phyloP scores from a whole-genome alignment of 2,113 vertebrate species.

The Onychorhynchus coronatus region DNA sequence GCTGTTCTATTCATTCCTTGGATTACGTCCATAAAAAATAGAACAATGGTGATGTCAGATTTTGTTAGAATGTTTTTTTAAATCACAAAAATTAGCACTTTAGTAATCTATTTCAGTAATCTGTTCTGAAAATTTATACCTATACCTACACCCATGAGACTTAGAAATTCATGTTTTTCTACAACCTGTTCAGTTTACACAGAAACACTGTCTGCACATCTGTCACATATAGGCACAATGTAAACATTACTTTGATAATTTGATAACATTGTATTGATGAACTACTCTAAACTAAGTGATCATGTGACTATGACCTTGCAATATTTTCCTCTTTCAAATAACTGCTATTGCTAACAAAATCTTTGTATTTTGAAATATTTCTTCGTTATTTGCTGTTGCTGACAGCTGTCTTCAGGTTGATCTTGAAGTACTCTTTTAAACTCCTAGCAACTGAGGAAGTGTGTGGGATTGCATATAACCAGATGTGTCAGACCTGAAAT shows the following conservation, averaged over 20 bases:
- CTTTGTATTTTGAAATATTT: background rate
- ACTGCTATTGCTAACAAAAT: background rate
- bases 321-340: background rate
- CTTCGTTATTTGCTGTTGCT: background rate
- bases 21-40: background rate
- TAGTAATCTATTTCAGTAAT: background rate
- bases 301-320: background rate
- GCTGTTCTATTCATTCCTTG: background rate
- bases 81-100: background rate
- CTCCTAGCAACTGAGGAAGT: background rate
- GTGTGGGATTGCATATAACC: background rate
- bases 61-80: background rate
- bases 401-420: background rate
- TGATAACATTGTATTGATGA: background rate
- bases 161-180: background rate
- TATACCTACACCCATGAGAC: background rate
- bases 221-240: background rate
- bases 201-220: background rate
- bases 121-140: background rate
- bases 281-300: background rate
- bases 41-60: background rate
- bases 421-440: background rate
- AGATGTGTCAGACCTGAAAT: background rate
- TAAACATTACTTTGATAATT: background rate
- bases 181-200: background rate